phyloP scores from a whole-genome alignment of 1,140 invertebrate species.

The Portunus trituberculatus region DNA sequence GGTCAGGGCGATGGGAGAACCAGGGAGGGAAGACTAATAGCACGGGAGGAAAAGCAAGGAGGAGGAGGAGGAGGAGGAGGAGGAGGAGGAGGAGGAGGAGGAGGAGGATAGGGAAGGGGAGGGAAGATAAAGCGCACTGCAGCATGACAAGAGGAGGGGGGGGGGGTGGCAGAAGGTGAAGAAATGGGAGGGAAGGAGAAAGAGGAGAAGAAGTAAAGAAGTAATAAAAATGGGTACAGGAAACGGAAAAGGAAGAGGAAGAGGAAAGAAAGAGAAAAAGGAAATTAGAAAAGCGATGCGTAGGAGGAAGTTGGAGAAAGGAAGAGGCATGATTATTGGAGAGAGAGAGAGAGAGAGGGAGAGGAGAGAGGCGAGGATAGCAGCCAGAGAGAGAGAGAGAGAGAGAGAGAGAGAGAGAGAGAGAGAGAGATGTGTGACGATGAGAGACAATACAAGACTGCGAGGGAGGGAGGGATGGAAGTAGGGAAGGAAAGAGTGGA shows the following conservation, averaged over 20 bases:
- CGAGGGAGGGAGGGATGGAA: no score
- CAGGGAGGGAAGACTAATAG: background rate
- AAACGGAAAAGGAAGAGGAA: no score
- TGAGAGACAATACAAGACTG: no score
- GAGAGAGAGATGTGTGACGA: background rate
- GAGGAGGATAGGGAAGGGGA: background rate
- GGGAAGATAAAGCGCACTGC: background rate
- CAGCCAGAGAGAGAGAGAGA: background rate
- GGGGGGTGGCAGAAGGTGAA: background rate
- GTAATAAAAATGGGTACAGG: background rate
- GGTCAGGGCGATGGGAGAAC: background rate
- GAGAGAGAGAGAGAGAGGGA: background rate
- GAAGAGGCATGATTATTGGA: background rate
- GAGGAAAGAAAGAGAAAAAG: background rate
- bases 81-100: background rate
- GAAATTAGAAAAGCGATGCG: background rate
- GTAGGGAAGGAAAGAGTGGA: no score
- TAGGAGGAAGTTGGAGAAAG: background rate
- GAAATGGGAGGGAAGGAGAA: background rate
- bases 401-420: slow-evolving; percentile 9
- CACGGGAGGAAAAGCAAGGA: background rate
- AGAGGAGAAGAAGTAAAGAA: background rate
- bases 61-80: background rate
- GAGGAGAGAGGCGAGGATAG: background rate
- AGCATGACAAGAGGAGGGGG: background rate